phyloP scores from a whole-genome alignment of 1,140 invertebrate species.

The Drosophila nasuta region DNA sequence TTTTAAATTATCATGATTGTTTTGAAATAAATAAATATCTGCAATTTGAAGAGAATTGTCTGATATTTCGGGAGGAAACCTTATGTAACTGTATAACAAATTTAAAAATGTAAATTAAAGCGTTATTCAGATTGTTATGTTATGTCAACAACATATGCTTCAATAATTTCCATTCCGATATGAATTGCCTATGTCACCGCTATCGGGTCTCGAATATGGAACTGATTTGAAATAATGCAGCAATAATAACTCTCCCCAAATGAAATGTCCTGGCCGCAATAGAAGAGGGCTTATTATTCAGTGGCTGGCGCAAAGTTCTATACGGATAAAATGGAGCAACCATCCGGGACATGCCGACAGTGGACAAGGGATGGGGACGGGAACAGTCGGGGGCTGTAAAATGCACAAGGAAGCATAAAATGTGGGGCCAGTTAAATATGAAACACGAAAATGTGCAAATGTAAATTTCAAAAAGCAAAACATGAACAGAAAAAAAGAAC shows the following conservation, averaged over 20 bases:
- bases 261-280: background rate
- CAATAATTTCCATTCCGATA: background rate
- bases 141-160: background rate
- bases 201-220: background rate
- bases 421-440: conserved; percentile 42
- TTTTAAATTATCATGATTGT: background rate
- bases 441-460: conserved; percentile 60
- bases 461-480: conserved; percentile 62
- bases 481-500: conserved; percentile 1
- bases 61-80: background rate
- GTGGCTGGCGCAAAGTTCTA: conserved; percentile 9
- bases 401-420: conserved; percentile 60
- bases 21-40: background rate
- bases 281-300: conserved; percentile 21
- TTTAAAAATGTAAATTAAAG: too few relatives aligned
- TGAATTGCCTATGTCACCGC: background rate
- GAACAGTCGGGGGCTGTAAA: conserved; percentile 41
- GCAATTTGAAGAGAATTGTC: background rate
- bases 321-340: background rate
- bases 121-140: too few relatives aligned
- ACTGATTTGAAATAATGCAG: conserved; percentile 20
- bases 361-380: background rate
- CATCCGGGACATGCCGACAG: conserved; percentile 15
- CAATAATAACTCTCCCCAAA: conserved; percentile 23
- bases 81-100: background rate